Conservation (phyloP, 2,113 vertebrate species). For the Epinephelus cyanopodus region DNA sequence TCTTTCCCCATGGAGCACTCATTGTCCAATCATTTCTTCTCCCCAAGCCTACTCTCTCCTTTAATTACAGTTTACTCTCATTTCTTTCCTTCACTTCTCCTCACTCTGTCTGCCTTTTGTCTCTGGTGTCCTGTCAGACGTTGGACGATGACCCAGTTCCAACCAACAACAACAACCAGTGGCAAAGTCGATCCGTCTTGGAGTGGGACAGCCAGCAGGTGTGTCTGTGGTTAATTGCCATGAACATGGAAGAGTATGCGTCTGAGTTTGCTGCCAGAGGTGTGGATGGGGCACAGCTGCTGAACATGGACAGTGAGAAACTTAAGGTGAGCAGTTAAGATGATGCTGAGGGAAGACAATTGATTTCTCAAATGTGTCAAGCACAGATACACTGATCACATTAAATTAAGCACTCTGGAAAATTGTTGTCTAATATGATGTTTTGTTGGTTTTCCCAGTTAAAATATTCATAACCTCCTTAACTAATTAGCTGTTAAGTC, state of each 20-base stretch:
- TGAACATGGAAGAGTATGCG: constrained; percentile 90
- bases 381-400: background rate
- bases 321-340: constrained; percentile 85
- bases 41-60: background rate
- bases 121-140: constrained; percentile 77
- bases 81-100: background rate
- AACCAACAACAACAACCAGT: constrained; percentile 86
- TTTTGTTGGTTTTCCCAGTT: background rate
- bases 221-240: constrained; percentile 87
- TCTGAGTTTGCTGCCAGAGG: constrained; percentile 85
- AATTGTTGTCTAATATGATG: background rate
- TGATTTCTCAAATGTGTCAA: background rate
- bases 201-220: constrained; percentile 91
- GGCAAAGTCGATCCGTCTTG: constrained; percentile 86
- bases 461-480: no score
- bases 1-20: background rate
- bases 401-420: background rate
- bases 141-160: constrained; percentile 85
- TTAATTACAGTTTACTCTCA: background rate
- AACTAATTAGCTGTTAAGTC: background rate
- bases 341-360: background rate
- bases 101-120: background rate
- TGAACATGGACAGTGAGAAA: constrained; percentile 88
- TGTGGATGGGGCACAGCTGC: constrained; percentile 86
- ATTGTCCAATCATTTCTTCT: background rate